Percentiles rank a stretch among this genome's conserved stretches.
These are phyloP conservation scores for Amitus sp. DNA, from an alignment of 2,888 invertebrate genomes.

Conservation along the genomic window DNA sequence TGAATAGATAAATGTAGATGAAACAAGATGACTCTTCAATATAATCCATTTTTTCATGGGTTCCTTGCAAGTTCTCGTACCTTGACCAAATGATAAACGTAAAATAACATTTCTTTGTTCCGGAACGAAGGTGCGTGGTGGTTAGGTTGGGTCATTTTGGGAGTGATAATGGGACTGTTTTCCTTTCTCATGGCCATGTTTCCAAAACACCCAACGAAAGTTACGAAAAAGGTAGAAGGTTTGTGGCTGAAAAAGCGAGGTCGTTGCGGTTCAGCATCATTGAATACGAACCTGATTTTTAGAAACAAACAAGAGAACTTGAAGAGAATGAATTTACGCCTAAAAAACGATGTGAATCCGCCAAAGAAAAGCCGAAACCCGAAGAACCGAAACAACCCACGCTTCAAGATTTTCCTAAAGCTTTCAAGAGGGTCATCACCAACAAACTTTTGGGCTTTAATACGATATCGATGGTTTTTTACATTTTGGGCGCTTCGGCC, in stretches of 20 bases:
- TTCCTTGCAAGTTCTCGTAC: too few relatives aligned
- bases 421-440: slow-evolving; percentile 70
- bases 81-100: slow-evolving; percentile 73
- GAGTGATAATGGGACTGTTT: slow-evolving; percentile 70
- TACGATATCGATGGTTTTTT: slow-evolving; percentile 74
- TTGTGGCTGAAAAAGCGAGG: too few relatives aligned
- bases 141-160: slow-evolving; percentile 74
- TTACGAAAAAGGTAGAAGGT: slow-evolving; percentile 25
- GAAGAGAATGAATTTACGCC: slow-evolving; percentile 12
- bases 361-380: slow-evolving; percentile 4
- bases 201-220: slow-evolving; percentile 68
- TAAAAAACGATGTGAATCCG: slow-evolving; percentile 23
- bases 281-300: background rate
- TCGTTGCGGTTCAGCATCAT: too few relatives aligned
- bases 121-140: slow-evolving; percentile 87
- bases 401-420: slow-evolving; percentile 69
- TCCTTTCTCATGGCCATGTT: slow-evolving; percentile 74
- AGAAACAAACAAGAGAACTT: background rate
- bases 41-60: too few relatives aligned
- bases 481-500: slow-evolving; percentile 72
- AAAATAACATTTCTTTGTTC: too few relatives aligned
- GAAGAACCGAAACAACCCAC: slow-evolving; percentile 42
- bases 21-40: too few relatives aligned
- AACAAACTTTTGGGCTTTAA: slow-evolving; percentile 76
- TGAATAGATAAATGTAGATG: too few relatives aligned